Conservation (phyloP, 1,140 invertebrate species). For the Hermatobates lingyangjiaoensis region DNA sequence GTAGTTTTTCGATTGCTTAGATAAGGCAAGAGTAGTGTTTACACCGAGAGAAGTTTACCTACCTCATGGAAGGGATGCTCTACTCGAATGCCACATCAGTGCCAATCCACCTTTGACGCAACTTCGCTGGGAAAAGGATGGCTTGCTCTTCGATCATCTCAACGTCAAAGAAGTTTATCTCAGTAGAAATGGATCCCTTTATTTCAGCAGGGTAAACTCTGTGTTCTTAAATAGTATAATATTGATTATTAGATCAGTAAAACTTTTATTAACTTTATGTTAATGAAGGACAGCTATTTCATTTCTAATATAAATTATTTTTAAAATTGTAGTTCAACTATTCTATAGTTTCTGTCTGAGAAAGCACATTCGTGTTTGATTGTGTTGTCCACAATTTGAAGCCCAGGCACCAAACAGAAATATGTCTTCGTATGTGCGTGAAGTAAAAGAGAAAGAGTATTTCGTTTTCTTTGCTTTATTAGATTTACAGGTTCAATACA, state of each 20-base stretch:
- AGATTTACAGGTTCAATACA: background rate
- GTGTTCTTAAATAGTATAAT: background rate
- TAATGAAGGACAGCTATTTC: too few species aligned
- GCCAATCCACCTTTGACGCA: constrained; percentile 86
- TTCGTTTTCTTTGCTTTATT: too few species aligned
- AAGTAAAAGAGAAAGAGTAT: too few species aligned
- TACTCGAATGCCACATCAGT: constrained; percentile 79
- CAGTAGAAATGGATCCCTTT: constrained; percentile 69
- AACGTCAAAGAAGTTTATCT: constrained; percentile 72
- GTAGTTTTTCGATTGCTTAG: constrained; percentile 30
- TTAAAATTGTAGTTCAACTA: too few species aligned
- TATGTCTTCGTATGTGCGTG: too few species aligned
- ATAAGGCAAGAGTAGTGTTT: constrained; percentile 80
- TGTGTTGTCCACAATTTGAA: too few species aligned
- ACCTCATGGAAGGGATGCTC: constrained; percentile 70
- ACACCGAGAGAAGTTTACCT: constrained; percentile 72
- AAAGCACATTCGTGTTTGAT: too few species aligned
- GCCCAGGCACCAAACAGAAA: too few species aligned
- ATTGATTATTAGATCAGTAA: too few species aligned
- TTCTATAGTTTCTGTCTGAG: too few species aligned
- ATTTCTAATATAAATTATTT: too few species aligned
- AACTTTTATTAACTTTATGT: too few species aligned
- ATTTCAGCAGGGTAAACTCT: constrained; percentile 43
- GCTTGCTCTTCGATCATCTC: constrained; percentile 76
- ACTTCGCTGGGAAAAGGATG: constrained; percentile 84